Evolutionary conservation across 2,888 invertebrate species (phyloP).

Genomic region (Pristionchus fissidentatus): DNA sequence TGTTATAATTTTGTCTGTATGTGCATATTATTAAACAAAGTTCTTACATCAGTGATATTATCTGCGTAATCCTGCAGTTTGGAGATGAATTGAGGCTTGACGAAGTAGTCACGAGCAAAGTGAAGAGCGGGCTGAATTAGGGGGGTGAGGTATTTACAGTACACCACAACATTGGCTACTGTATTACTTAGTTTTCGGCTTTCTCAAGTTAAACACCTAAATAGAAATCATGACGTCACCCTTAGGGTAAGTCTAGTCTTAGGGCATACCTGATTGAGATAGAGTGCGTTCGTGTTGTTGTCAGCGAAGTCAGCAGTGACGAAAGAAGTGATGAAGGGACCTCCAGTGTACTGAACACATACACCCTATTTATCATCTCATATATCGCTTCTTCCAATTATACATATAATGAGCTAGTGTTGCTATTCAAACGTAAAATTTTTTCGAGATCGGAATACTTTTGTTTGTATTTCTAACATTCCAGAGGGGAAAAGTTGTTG

Average conservation of each 20-base stretch:
- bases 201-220: too few relatives aligned
- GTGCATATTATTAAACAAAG: conserved; percentile 35
- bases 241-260: too few relatives aligned
- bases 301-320: conserved; percentile 52
- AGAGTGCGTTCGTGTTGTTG: conserved; percentile 51
- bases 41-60: conserved; percentile 37
- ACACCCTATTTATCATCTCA: too few relatives aligned
- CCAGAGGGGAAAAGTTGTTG: too few relatives aligned
- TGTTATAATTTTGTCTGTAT: not conserved
- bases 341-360: conserved; percentile 49
- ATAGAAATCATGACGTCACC: too few relatives aligned
- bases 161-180: too few relatives aligned
- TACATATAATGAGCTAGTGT: too few relatives aligned
- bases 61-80: conserved; percentile 52
- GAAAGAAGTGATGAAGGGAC: conserved; percentile 49
- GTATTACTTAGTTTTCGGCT: too few relatives aligned
- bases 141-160: not conserved
- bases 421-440: too few relatives aligned
- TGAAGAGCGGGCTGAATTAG: conserved; percentile 48
- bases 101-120: conserved; percentile 56
- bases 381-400: too few relatives aligned
- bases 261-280: conserved; percentile 49
- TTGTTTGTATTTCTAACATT: too few relatives aligned
- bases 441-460: too few relatives aligned
- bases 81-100: conserved; percentile 53